phyloP scores from a whole-genome alignment of 2,888 invertebrate genomes.

The Ectobius pallidus region DNA sequence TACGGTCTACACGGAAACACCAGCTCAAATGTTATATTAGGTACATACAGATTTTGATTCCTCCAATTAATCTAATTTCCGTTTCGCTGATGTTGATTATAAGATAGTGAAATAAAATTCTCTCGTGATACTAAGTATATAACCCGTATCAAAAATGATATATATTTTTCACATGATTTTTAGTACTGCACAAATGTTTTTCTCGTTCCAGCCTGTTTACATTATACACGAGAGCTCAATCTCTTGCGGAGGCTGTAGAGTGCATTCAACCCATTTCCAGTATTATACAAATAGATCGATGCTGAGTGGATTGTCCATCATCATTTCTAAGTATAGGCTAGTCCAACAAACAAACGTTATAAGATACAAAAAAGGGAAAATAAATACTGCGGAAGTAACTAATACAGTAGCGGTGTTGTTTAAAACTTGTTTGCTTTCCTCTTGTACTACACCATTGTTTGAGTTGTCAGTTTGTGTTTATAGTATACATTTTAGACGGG shows the following conservation, averaged over 20 bases:
- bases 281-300: slow-evolving; percentile 15
- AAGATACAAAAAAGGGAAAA: background rate
- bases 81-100: too few species aligned
- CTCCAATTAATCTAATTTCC: too few species aligned
- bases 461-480: slow-evolving; percentile 10
- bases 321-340: too few species aligned
- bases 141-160: too few species aligned
- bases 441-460: slow-evolving; percentile 5
- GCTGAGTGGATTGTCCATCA: slow-evolving; percentile 27
- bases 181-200: too few species aligned
- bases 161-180: too few species aligned
- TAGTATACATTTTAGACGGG: slow-evolving; percentile 8
- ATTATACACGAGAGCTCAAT: background rate
- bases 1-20: too few species aligned
- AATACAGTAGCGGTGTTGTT: slow-evolving; percentile 16
- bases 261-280: background rate
- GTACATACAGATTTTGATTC: too few species aligned
- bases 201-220: too few species aligned
- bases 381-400: slow-evolving; percentile 6
- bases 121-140: too few species aligned
- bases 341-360: slow-evolving; percentile 9
- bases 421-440: slow-evolving; percentile 25
- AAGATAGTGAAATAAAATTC: too few species aligned
- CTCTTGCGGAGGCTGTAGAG: background rate
- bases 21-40: too few species aligned